Evolutionary conservation across 2,888 invertebrate genomes (phyloP), one percentile per base, ranked within the genome.

Genomic region (Anaspis maculata): DNA sequence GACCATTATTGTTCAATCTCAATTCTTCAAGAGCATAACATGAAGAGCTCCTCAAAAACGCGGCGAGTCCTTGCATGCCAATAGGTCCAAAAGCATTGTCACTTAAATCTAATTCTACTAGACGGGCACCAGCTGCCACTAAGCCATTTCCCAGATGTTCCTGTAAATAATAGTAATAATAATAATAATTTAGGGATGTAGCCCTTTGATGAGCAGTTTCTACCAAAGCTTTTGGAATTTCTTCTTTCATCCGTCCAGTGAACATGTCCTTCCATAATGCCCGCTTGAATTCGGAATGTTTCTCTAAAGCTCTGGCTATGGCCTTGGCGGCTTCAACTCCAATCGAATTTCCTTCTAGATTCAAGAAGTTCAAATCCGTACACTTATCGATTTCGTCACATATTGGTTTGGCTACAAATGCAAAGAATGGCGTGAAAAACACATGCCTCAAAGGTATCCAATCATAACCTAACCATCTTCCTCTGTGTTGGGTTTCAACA

Each of bases 21-120:
- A 98, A 67, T 53, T 82, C 82, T 68, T 85, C 73, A 13, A 98
- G 66, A 2, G 84, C 77, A 51, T 79, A 89, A 61, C 95, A 95
- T 0, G 86, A 79, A 1, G 82, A 75, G 25, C 92, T 91, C 45
- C 79, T 76, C 22, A 98, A 66, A 12, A 97, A 69, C 10, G 81
- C 77, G 0, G 85, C 84, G 6, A 97, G 69, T 0, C 92, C 94
- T 46, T 83, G 76, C 26, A 95, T 87, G 14, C 95, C 97, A 48
- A 92, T 87, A 0, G 96, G 95, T 0, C 96, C 97, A 49, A 97
- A 84, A 0, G 97, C 97, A 65, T 97, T 96, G 66, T 98, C 96
- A 61, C 95, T 95, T 5, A 98, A 72, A 57, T 98, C 94, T 6
- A 98, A 64, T 32, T 88, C 85, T 0, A 79, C 77, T 1, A 98